Conservation (phyloP, 2,797 vertebrate species). For the Urophycis tenuis region DNA sequence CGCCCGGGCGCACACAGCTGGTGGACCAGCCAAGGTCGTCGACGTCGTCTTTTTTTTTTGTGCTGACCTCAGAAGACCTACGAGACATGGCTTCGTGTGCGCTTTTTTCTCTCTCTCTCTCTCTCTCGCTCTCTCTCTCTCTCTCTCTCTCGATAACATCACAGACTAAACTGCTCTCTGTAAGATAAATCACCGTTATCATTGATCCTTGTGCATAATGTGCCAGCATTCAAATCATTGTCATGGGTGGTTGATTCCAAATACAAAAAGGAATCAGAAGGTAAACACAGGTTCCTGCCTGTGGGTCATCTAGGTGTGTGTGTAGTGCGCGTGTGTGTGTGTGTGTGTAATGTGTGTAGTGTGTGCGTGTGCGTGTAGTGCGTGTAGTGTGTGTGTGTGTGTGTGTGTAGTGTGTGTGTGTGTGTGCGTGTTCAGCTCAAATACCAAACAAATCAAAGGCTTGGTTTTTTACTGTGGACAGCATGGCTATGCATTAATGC, state of each 20-base stretch:
- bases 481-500: not conserved
- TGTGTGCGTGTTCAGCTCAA: not conserved
- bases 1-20: conserved; percentile 22
- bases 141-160: no score
- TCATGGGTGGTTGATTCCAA: conserved; percentile 8
- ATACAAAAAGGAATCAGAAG: conserved; percentile 12
- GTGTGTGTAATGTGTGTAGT: conserved; percentile 3
- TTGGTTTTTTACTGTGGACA: not conserved
- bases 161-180: not conserved
- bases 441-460: not conserved
- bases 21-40: conserved; percentile 31
- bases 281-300: conserved; percentile 45
- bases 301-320: conserved; percentile 10
- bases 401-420: not conserved
- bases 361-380: not conserved
- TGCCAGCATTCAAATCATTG: not conserved
- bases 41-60: no score
- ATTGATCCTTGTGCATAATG: conserved; percentile 8
- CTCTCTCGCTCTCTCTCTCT: no score
- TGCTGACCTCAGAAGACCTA: conserved; percentile 13
- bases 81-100: conserved; percentile 27
- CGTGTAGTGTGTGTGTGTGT: not conserved
- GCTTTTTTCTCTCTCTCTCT: no score
- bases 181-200: not conserved
- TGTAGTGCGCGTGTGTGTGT: not conserved